phyloP scores from a whole-genome alignment of 1,140 invertebrate genomes.

The Caenorhabditis briggsae region DNA sequence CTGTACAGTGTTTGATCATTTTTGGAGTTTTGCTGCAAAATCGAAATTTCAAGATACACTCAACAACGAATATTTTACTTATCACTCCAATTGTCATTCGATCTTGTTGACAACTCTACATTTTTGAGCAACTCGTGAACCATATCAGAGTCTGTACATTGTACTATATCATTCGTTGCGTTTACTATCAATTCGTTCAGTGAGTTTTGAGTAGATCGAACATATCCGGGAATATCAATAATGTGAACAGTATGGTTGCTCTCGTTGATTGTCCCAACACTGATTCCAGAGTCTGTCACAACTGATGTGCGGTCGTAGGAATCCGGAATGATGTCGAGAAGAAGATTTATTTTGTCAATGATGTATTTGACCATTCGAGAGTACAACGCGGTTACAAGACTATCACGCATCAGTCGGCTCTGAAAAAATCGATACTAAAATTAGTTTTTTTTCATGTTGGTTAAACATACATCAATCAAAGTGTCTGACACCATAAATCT shows the following conservation, averaged over 20 bases:
- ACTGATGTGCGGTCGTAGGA: background rate
- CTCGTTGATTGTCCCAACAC: slow-evolving; percentile 27
- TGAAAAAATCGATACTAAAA: background rate
- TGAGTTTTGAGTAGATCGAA: slow-evolving; percentile 44
- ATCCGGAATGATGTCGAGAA: slow-evolving; percentile 21
- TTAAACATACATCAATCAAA: background rate
- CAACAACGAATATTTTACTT: background rate
- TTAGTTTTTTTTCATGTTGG: background rate
- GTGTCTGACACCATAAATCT: slow-evolving; percentile 23
- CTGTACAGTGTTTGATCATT: slow-evolving; percentile 32
- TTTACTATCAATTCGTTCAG: slow-evolving; percentile 58
- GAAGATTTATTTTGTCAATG: slow-evolving; percentile 35
- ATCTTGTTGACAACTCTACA: slow-evolving; percentile 11
- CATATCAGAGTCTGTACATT: slow-evolving; percentile 49
- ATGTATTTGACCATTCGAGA: slow-evolving; percentile 37
- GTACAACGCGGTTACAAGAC: slow-evolving; percentile 46
- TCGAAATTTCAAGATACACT: background rate
- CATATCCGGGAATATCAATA: slow-evolving; percentile 60
- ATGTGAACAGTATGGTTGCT: slow-evolving; percentile 44
- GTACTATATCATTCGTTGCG: slow-evolving; percentile 54
- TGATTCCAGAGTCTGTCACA: slow-evolving; percentile 46
- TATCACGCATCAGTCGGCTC: slow-evolving; percentile 51
- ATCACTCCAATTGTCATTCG: background rate
- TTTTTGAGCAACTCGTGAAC: slow-evolving; percentile 28
- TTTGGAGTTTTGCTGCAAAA: slow-evolving; percentile 38